These are phyloP conservation scores for Lonchura striata DNA, from an alignment of 2,113 vertebrate species.

Conservation along the genomic window DNA sequence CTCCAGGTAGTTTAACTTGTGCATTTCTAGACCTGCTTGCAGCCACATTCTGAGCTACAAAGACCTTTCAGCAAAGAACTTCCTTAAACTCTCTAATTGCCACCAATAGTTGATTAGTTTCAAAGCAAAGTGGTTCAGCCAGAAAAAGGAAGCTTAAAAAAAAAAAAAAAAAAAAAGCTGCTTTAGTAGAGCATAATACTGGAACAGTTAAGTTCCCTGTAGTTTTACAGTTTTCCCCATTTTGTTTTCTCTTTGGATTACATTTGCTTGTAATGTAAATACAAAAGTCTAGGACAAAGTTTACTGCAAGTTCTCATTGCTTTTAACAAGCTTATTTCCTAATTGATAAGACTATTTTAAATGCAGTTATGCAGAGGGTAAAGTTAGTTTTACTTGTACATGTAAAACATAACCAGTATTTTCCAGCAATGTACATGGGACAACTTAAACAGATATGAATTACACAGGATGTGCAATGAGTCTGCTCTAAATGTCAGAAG, in stretches of 20 bases:
- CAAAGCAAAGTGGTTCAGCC: background rate
- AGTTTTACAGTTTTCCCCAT: background rate
- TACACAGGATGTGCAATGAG: background rate
- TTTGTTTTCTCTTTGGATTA: background rate
- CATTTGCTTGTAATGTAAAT: background rate
- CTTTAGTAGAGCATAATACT: background rate
- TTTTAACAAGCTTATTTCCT: background rate
- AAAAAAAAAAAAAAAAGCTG: background rate
- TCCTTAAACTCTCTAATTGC: background rate
- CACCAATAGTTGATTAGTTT: background rate
- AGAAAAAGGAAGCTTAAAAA: background rate
- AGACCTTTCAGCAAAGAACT: background rate
- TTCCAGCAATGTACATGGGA: rapidly evolving
- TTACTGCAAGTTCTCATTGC: background rate
- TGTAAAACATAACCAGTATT: background rate
- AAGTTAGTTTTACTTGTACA: background rate
- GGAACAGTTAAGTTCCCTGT: background rate
- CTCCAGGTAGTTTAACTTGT: background rate
- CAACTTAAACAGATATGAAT: background rate
- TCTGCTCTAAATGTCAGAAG: background rate
- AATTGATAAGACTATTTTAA: background rate
- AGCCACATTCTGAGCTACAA: background rate
- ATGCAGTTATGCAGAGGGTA: background rate
- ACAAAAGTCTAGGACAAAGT: background rate
- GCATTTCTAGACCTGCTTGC: background rate